These are phyloP conservation scores for Euwallacea similis DNA, from an alignment of 1,140 invertebrate genomes.

Conservation along the genomic window DNA sequence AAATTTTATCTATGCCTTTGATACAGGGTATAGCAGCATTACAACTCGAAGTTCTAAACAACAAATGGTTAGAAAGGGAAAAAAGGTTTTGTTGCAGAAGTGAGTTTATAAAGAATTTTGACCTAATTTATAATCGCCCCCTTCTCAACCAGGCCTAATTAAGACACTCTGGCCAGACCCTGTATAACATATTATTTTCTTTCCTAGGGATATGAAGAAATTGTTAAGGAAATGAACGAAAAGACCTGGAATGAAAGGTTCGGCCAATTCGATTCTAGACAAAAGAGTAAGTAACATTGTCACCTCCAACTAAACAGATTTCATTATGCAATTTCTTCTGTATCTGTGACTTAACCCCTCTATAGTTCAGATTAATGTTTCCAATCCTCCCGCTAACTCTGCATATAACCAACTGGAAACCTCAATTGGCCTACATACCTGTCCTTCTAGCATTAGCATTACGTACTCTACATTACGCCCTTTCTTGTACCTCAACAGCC, in stretches of 20 bases:
- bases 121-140: constrained; percentile 16
- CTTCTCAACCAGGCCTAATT: no score
- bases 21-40: constrained; percentile 13
- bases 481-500: constrained; percentile 60
- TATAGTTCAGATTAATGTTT: no score
- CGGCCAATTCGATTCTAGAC: constrained; percentile 82
- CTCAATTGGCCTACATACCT: not conserved
- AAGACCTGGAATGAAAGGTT: constrained; percentile 84
- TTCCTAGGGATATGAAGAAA: constrained; percentile 78
- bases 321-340: not conserved
- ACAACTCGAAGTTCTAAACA: constrained; percentile 24
- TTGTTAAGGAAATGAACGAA: constrained; percentile 79
- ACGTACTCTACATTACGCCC: constrained; percentile 34
- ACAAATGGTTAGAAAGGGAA: constrained; percentile 28
- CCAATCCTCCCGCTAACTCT: no score
- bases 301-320: not conserved
- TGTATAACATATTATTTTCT: constrained; percentile 37
- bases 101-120: constrained; percentile 20
- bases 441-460: constrained; percentile 28
- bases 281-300: constrained; percentile 71
- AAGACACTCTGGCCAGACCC: constrained; percentile 3
- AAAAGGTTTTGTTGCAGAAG: constrained; percentile 19
- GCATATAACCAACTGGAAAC: no score
- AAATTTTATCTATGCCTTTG: not conserved
- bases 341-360: not conserved